A percentile compares a stretch with the other conserved stretches of the same genome.
Evolutionary conservation across 2,113 vertebrate species (phyloP).

Genomic region (Zapus hudsonius): DNA sequence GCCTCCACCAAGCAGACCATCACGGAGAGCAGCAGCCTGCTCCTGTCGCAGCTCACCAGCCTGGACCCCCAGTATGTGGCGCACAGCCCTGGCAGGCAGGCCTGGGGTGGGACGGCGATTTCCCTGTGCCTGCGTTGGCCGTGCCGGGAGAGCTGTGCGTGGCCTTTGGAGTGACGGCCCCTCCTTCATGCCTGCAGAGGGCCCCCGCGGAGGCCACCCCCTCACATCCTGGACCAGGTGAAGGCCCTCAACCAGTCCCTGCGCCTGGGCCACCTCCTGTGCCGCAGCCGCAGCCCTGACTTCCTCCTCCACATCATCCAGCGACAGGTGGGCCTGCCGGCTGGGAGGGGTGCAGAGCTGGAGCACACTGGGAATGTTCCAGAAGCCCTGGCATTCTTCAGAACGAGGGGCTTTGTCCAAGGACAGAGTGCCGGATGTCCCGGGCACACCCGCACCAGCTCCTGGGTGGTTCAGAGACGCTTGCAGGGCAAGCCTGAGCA

Average conservation of each 20-base stretch:
- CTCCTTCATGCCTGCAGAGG: conserved; percentile 87
- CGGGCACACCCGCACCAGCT: too few relatives aligned
- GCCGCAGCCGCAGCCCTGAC: conserved; percentile 96
- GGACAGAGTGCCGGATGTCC: accelerated
- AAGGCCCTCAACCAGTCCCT: conserved; percentile 96
- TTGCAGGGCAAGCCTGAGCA: not conserved
- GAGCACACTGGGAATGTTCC: not conserved
- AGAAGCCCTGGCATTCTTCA: not conserved
- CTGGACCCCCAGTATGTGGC: conserved; percentile 94
- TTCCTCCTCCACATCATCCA: conserved; percentile 99
- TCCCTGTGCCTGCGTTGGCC: not conserved
- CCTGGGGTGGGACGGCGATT: too few relatives aligned
- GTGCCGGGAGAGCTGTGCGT: accelerated
- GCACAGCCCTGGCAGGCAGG: not conserved
- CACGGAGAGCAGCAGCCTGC: conserved; percentile 97
- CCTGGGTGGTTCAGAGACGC: not conserved
- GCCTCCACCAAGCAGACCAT: conserved; percentile 99
- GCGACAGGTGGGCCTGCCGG: conserved; percentile 89
- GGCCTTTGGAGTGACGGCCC: accelerated
- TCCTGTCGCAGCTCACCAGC: conserved; percentile 97
- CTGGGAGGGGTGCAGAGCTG: too few relatives aligned
- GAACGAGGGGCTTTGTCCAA: not conserved
- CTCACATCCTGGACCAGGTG: conserved; percentile 95
- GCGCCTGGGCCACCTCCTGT: conserved; percentile 95
- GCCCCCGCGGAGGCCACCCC: conserved; percentile 94